These are phyloP conservation scores for Eupithecia subumbrata DNA, from an alignment of 2,888 invertebrate genomes.

Conservation along the genomic window DNA sequence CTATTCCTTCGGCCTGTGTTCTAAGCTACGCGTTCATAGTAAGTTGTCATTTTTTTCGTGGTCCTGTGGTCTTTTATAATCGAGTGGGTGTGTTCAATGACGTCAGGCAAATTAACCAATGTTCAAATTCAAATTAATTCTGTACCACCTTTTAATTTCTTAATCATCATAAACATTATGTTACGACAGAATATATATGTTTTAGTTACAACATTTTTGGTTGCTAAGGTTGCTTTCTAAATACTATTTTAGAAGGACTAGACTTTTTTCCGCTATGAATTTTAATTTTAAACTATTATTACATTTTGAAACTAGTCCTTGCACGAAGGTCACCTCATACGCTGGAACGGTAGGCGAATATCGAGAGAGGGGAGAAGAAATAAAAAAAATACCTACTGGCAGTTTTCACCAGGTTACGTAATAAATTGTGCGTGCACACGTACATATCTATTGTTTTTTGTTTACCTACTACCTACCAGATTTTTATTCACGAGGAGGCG, in stretches of 20 bases:
- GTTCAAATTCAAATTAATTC: constrained; percentile 5
- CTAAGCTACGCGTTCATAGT: neutral
- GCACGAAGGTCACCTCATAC: neutral
- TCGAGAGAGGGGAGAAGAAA: too few species aligned
- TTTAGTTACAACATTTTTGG: constrained; percentile 17
- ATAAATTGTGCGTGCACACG: too few species aligned
- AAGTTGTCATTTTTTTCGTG: neutral
- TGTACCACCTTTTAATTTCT: constrained; percentile 15
- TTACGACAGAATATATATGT: constrained; percentile 17
- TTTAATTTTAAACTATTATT: neutral
- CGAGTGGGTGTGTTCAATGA: constrained; percentile 1
- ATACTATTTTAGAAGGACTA: neutral
- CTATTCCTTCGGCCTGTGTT: neutral
- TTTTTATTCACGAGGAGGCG: too few species aligned
- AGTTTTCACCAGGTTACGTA: too few species aligned
- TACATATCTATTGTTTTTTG: neutral
- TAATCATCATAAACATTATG: constrained; percentile 9
- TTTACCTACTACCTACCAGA: too few species aligned
- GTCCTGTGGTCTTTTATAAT: neutral
- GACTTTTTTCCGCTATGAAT: neutral
- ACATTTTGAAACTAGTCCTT: neutral
- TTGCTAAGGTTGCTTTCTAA: constrained; percentile 14
- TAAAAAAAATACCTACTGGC: too few species aligned
- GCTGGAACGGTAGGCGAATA: neutral
- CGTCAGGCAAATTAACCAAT: neutral